A percentile compares a stretch with the other conserved stretches of the same genome.
These are phyloP conservation scores for Anolis apletophallus DNA, from an alignment of 2,797 vertebrate genomes.

Conservation along the genomic window DNA sequence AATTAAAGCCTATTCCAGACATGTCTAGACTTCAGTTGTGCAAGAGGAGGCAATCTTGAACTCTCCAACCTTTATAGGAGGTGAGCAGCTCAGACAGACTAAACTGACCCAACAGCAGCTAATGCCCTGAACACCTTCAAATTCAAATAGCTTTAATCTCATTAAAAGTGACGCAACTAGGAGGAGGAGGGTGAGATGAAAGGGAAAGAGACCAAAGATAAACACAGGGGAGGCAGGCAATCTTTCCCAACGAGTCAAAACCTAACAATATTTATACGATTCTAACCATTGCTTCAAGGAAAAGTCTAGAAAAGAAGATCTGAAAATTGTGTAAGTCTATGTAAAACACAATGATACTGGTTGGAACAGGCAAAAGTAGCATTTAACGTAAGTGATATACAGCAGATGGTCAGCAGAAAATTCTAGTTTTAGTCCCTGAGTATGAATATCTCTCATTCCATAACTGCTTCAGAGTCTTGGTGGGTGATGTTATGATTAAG, in stretches of 20 bases:
- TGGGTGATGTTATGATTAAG: too few species aligned
- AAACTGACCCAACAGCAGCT: constrained; percentile 77
- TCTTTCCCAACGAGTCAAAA: constrained; percentile 43
- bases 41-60: constrained; percentile 75
- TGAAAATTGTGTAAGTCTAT: not conserved
- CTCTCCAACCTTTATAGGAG: constrained; percentile 79
- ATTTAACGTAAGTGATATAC: constrained; percentile 49
- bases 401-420: constrained; percentile 44
- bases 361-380: constrained; percentile 66
- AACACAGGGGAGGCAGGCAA: not conserved
- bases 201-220: constrained; percentile 61
- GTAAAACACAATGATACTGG: constrained; percentile 60
- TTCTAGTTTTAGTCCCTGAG: not conserved
- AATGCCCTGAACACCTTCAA: constrained; percentile 77
- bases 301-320: not conserved
- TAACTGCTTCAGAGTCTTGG: too few species aligned
- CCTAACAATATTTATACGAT: constrained; percentile 46
- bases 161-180: constrained; percentile 78
- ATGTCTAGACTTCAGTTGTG: constrained; percentile 79
- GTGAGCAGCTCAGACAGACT: constrained; percentile 80
- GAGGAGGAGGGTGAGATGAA: constrained; percentile 66
- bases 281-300: constrained; percentile 26
- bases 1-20: constrained; percentile 77
- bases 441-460: too few species aligned
- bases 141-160: constrained; percentile 78